Percentiles rank a stretch among this genome's conserved stretches.
These are phyloP conservation scores for Pseudococcus jackbeardsleyi DNA, from an alignment of 2,888 invertebrate species.

Conservation along the genomic window DNA sequence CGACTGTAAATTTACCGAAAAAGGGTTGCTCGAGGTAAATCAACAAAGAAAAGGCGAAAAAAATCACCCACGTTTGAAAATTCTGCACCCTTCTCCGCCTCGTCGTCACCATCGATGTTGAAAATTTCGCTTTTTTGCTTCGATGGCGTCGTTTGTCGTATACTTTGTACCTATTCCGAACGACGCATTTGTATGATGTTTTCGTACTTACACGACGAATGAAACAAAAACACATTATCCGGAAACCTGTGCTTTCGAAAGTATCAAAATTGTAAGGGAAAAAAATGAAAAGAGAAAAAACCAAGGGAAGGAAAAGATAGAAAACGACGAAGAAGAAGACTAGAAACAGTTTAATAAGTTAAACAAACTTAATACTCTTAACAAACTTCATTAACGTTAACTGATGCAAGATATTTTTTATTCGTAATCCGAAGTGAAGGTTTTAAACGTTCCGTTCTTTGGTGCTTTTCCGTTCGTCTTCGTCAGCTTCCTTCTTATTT, in stretches of 20 bases:
- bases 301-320: too few relatives aligned
- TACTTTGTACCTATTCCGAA: not conserved
- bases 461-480: not conserved
- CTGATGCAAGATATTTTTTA: constrained; percentile 55
- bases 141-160: not conserved
- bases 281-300: too few relatives aligned
- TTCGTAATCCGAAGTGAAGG: constrained; percentile 53
- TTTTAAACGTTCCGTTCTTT: constrained; percentile 40
- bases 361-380: constrained; percentile 59
- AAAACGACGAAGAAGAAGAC: too few relatives aligned
- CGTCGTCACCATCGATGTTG: not conserved
- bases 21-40: constrained; percentile 22
- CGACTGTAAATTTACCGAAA: constrained; percentile 23
- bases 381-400: constrained; percentile 60
- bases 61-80: not conserved
- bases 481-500: not conserved
- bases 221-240: constrained; percentile 50
- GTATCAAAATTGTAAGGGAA: not conserved
- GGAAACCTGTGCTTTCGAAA: not conserved
- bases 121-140: not conserved
- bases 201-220: not conserved
- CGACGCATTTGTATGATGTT: not conserved
- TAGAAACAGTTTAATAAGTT: constrained; percentile 59
- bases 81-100: not conserved
- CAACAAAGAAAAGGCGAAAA: not conserved